phyloP scores from a whole-genome alignment of 2,113 vertebrate species.

The Thinocorus orbignyianus region DNA sequence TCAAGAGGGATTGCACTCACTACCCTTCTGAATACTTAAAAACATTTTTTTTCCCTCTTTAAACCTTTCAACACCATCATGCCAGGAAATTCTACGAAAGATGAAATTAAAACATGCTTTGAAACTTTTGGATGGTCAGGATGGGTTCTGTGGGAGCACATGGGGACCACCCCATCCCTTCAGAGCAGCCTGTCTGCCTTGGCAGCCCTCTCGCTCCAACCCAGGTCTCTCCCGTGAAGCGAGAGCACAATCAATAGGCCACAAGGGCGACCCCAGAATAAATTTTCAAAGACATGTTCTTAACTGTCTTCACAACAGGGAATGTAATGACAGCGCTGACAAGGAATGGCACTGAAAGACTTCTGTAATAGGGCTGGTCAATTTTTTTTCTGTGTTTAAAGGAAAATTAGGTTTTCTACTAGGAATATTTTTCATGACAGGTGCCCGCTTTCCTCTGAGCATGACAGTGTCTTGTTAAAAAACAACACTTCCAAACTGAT shows the following conservation, averaged over 20 bases:
- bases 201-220: neutral
- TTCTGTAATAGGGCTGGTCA: conserved; percentile 8
- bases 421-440: conserved; percentile 34
- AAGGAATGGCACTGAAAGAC: conserved; percentile 34
- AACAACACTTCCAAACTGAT: conserved; percentile 6
- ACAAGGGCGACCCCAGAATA: conserved; percentile 35
- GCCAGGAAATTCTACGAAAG: neutral
- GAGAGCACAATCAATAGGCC: conserved; percentile 25
- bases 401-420: conserved; percentile 49
- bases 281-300: conserved; percentile 27
- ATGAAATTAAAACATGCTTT: neutral
- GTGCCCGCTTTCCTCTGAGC: conserved; percentile 11
- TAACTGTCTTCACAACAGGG: conserved; percentile 8
- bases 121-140: neutral
- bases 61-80: neutral
- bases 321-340: conserved; percentile 45
- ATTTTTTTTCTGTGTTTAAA: conserved; percentile 42
- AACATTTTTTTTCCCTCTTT: neutral
- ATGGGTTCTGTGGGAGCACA: neutral
- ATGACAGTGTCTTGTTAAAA: conserved; percentile 39
- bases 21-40: neutral
- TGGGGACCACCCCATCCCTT: accelerated
- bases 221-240: neutral
- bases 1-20: neutral
- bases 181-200: neutral